A percentile compares a stretch with the other conserved stretches of the same genome.
Conservation (phyloP, 2,888 invertebrate genomes). For the Cantharis nigra region DNA sequence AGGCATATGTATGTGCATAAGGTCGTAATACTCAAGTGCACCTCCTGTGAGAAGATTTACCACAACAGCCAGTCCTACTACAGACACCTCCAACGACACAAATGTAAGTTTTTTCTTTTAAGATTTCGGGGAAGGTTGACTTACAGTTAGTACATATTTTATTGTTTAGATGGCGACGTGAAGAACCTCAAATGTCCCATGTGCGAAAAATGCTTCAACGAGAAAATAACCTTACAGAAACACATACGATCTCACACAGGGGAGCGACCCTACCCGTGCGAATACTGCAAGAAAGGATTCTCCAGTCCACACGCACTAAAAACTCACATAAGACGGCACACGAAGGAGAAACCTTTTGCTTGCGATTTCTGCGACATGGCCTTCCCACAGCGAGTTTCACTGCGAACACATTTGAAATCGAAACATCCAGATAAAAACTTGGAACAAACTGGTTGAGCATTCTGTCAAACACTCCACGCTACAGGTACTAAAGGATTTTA, state of each 20-base stretch:
- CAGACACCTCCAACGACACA: no score
- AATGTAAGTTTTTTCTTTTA: no score
- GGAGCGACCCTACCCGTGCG: slow-evolving; percentile 17
- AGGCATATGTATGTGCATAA: background rate
- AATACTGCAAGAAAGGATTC: slow-evolving; percentile 24
- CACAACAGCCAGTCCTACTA: no score
- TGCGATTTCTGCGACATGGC: background rate
- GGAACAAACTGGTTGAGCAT: no score
- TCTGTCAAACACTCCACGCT: no score
- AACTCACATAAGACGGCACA: slow-evolving; percentile 9
- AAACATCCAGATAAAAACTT: no score
- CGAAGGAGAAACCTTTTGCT: slow-evolving; percentile 24
- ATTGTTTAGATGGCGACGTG: no score
- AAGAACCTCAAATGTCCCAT: background rate
- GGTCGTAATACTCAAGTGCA: background rate
- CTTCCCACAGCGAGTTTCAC: no score
- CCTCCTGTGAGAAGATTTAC: background rate
- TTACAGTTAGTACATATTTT: no score
- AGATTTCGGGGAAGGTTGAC: no score
- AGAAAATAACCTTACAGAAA: slow-evolving; percentile 6
- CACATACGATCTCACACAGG: slow-evolving; percentile 24
- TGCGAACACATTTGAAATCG: no score
- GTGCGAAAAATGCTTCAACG: background rate
- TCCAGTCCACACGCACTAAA: slow-evolving; percentile 20
- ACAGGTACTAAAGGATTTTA: no score